Conservation (phyloP, 2,797 vertebrate genomes). For the Mycteria americana region DNA sequence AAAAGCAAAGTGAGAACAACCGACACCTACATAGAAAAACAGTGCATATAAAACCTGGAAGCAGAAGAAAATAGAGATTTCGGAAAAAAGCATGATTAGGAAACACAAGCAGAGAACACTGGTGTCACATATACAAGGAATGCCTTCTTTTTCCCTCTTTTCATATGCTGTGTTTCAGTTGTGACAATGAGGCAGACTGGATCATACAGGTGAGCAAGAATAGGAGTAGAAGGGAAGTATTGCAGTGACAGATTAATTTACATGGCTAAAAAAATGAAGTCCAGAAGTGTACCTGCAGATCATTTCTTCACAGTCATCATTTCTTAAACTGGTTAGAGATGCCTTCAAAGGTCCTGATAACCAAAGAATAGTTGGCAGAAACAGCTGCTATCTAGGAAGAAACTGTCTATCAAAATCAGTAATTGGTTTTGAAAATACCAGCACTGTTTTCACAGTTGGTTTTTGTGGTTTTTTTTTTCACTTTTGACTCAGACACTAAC, state of each 20-base stretch:
- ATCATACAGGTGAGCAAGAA: neutral
- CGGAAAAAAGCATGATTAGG: neutral
- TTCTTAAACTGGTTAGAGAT: neutral
- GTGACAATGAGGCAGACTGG: neutral
- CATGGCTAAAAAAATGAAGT: neutral
- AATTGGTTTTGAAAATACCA: neutral
- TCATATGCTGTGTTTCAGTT: neutral
- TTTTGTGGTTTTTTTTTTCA: neutral
- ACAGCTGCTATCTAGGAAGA: neutral
- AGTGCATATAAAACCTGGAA: neutral
- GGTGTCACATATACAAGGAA: neutral
- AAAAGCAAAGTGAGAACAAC: neutral
- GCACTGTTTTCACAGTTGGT: neutral
- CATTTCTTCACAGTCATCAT: neutral
- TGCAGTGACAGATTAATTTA: neutral
- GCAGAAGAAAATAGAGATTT: neutral
- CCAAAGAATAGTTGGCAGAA: neutral
- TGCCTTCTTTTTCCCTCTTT: neutral
- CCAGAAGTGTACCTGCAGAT: neutral
- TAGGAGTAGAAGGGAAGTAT: neutral
- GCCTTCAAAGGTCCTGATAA: neutral
- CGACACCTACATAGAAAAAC: accelerated
- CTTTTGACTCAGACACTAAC: neutral
- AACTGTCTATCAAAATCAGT: neutral
- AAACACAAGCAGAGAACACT: neutral